These are phyloP conservation scores for Cephus cinctus DNA, from an alignment of 1,140 invertebrate species.

Conservation along the genomic window DNA sequence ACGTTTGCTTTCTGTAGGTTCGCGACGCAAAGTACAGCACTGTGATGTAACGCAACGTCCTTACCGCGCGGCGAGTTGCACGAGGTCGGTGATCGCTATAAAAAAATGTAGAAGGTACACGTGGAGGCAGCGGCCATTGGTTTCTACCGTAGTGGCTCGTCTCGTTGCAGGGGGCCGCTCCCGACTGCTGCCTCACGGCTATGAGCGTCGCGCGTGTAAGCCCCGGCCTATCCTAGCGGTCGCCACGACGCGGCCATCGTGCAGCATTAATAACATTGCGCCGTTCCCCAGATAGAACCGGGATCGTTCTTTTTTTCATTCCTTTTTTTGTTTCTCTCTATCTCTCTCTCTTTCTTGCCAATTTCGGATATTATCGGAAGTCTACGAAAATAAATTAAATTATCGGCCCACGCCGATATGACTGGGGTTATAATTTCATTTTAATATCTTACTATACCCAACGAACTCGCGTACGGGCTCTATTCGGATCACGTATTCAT, in stretches of 20 bases:
- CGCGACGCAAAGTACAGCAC: too few relatives aligned
- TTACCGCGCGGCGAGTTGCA: constrained; percentile 53
- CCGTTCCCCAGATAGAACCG: too few relatives aligned
- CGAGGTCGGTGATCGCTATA: constrained; percentile 56
- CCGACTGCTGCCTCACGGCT: constrained; percentile 29
- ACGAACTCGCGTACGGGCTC: too few relatives aligned
- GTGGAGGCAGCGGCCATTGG: constrained; percentile 47
- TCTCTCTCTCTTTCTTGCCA: constrained; percentile 6
- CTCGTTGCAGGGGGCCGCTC: constrained; percentile 25
- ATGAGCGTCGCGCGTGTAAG: constrained; percentile 35
- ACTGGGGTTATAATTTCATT: too few relatives aligned
- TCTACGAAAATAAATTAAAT: neutral
- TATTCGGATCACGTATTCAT: too few relatives aligned
- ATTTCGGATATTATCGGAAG: neutral
- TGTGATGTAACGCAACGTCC: constrained; percentile 54
- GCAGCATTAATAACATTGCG: too few relatives aligned
- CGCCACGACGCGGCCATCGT: neutral
- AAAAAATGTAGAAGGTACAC: constrained; percentile 52
- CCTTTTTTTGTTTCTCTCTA: neutral
- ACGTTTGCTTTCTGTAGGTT: too few relatives aligned
- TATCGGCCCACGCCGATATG: constrained; percentile 8
- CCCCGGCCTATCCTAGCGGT: neutral
- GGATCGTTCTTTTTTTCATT: neutral
- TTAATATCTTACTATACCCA: too few relatives aligned
- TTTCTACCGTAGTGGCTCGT: constrained; percentile 30